phyloP scores from a whole-genome alignment of 1,140 invertebrate species.

The Papilio helenus region DNA sequence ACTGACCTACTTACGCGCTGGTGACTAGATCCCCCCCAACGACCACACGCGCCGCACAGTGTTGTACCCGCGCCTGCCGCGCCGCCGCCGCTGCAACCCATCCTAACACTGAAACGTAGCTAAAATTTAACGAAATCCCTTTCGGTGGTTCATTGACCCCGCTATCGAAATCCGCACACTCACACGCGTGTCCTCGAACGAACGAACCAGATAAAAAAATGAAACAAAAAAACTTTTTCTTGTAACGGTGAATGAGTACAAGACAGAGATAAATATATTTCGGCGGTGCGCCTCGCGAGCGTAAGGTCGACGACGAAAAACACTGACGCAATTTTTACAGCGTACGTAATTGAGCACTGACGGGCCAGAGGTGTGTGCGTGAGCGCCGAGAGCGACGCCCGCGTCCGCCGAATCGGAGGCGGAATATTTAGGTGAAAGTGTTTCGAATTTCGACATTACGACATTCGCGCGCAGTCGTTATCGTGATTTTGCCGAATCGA shows the following conservation, averaged over 20 bases:
- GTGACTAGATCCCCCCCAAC: slow-evolving; percentile 58
- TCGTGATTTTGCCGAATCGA: slow-evolving; percentile 82
- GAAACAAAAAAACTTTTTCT: slow-evolving; percentile 71
- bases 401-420: slow-evolving; percentile 80
- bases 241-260: slow-evolving; percentile 72
- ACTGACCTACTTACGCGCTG: slow-evolving; percentile 72
- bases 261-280: slow-evolving; percentile 82
- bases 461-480: slow-evolving; percentile 82
- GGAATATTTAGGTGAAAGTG: slow-evolving; percentile 83
- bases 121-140: slow-evolving; percentile 77
- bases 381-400: slow-evolving; percentile 81
- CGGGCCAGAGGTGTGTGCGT: slow-evolving; percentile 74
- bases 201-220: slow-evolving; percentile 76
- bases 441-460: slow-evolving; percentile 83
- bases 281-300: slow-evolving; percentile 66
- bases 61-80: slow-evolving; percentile 55
- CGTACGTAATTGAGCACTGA: slow-evolving; percentile 79
- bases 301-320: slow-evolving; percentile 80
- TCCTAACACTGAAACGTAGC: slow-evolving; percentile 71
- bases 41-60: slow-evolving; percentile 61
- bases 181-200: slow-evolving; percentile 74
- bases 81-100: slow-evolving; percentile 64
- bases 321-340: slow-evolving; percentile 82
- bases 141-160: slow-evolving; percentile 76
- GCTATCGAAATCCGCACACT: slow-evolving; percentile 82